These are phyloP conservation scores for Rhinophrynus dorsalis DNA, from an alignment of 2,797 vertebrate genomes.

Conservation along the genomic window DNA sequence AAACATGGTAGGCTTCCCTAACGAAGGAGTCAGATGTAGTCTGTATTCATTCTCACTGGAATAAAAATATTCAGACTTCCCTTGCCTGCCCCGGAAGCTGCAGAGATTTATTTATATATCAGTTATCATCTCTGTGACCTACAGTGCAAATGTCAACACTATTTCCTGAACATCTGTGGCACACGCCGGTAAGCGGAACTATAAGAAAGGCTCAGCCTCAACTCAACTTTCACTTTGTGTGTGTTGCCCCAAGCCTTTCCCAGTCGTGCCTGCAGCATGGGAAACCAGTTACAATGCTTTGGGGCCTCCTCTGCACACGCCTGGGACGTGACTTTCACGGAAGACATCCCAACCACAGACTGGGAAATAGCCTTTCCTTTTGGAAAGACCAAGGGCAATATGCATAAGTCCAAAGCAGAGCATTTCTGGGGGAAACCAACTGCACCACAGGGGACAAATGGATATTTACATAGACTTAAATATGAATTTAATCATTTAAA, in stretches of 20 bases:
- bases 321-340: too few relatives aligned
- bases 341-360: neutral
- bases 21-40: neutral
- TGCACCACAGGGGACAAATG: too few relatives aligned
- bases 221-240: conserved; percentile 19
- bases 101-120: conserved; percentile 19
- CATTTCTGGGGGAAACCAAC: too few relatives aligned
- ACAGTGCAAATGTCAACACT: conserved; percentile 5
- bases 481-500: too few relatives aligned
- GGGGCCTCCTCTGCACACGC: neutral
- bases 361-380: conserved; percentile 3
- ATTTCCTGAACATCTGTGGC: conserved; percentile 42
- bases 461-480: too few relatives aligned
- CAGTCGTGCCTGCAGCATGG: conserved; percentile 1
- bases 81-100: neutral
- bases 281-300: neutral
- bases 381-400: too few relatives aligned
- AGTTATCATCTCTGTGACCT: conserved; percentile 1
- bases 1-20: neutral
- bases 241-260: neutral
- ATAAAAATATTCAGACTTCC: neutral
- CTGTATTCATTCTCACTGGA: neutral
- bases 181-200: conserved; percentile 1
- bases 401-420: too few relatives aligned
- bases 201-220: neutral